A percentile compares a stretch with the other conserved stretches of the same genome.
Evolutionary conservation across 2,888 invertebrate genomes (phyloP).

Genomic region (Pseudolycoriella hygida): DNA sequence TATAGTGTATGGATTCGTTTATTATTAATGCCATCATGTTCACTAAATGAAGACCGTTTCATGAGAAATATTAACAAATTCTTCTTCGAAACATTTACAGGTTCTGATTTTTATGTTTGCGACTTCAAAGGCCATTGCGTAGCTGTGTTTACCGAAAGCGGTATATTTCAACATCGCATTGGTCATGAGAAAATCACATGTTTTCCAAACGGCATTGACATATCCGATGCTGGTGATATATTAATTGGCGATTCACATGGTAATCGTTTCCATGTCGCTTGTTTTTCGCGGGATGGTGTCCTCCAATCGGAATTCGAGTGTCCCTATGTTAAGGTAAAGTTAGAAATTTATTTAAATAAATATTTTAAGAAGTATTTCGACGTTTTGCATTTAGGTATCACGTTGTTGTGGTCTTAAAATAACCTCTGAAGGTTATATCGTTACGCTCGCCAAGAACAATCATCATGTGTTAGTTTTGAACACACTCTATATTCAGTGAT

Average conservation of each 20-base stretch:
- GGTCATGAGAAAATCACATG: slow-evolving; percentile 91
- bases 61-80: no score
- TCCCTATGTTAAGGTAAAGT: slow-evolving; percentile 88
- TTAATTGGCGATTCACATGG: slow-evolving; percentile 95
- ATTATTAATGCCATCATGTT: no score
- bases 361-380: neutral
- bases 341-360: no score
- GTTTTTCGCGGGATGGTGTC: slow-evolving; percentile 76
- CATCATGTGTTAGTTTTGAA: slow-evolving; percentile 94
- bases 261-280: slow-evolving; percentile 93
- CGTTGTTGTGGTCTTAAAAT: slow-evolving; percentile 96
- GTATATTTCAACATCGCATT: slow-evolving; percentile 79
- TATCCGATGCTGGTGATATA: slow-evolving; percentile 91
- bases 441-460: slow-evolving; percentile 95
- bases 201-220: slow-evolving; percentile 95
- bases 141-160: slow-evolving; percentile 87
- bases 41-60: no score
- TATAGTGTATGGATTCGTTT: no score
- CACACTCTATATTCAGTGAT: slow-evolving; percentile 82
- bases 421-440: slow-evolving; percentile 90
- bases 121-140: slow-evolving; percentile 98
- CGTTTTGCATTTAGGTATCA: slow-evolving; percentile 51
- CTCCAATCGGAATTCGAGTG: slow-evolving; percentile 89
- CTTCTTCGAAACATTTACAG: slow-evolving; percentile 28
- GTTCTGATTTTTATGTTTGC: slow-evolving; percentile 87